Percentiles rank a stretch among this genome's conserved stretches.
Evolutionary conservation across 2,797 vertebrate genomes (phyloP).

Genomic region (Manis pentadactyla): DNA sequence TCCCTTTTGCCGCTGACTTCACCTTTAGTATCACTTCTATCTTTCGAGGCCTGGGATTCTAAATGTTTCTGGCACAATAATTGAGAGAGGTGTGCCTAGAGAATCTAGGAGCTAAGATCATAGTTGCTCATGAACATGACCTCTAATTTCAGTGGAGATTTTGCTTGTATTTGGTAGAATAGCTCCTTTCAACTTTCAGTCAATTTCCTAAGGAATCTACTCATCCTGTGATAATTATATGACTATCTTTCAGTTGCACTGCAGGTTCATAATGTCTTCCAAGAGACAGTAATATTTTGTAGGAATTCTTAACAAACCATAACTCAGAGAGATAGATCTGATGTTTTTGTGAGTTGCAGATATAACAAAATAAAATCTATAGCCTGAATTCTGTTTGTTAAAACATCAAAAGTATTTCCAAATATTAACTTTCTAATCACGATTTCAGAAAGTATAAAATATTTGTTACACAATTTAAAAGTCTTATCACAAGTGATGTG

Average conservation of each 20-base stretch:
- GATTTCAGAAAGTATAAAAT: conserved; percentile 26
- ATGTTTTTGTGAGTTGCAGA: neutral
- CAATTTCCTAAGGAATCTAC: neutral
- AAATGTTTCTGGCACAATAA: neutral
- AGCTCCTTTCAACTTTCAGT: neutral
- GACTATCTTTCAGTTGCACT: neutral
- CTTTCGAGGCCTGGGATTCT: neutral
- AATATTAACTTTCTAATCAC: conserved; percentile 26
- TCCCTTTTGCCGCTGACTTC: neutral
- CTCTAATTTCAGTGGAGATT: neutral
- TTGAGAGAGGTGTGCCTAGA: neutral
- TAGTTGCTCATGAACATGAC: neutral
- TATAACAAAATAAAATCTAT: neutral
- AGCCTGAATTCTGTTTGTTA: neutral
- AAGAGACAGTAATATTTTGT: neutral
- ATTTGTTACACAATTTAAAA: conserved; percentile 10
- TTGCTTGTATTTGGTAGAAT: neutral
- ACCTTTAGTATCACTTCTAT: neutral
- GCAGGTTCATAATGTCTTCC: neutral
- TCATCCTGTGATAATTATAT: neutral
- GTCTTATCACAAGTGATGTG: neutral
- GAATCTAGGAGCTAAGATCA: neutral
- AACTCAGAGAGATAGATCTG: neutral
- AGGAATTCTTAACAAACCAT: neutral
- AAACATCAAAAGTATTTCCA: neutral